These are phyloP conservation scores for Formica exsecta DNA, from an alignment of 1,140 invertebrate species.

Conservation along the genomic window DNA sequence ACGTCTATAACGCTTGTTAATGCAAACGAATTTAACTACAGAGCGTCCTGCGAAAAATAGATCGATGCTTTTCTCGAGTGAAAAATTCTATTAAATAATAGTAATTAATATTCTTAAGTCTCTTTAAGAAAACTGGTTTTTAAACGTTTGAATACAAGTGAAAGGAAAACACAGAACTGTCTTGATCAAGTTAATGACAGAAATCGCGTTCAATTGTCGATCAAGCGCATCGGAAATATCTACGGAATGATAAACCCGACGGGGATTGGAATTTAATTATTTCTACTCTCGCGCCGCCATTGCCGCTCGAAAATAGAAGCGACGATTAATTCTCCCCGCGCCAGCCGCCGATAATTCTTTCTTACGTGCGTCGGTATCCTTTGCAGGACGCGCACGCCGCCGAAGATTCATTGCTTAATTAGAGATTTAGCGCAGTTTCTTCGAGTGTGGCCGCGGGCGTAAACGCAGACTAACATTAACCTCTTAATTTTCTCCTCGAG, in stretches of 20 bases:
- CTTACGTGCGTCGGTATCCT: slow-evolving; percentile 28
- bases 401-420: slow-evolving; percentile 61
- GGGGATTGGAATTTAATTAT: slow-evolving; percentile 42
- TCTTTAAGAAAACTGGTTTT: too few species aligned
- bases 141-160: neutral
- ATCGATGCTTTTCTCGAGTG: neutral
- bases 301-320: slow-evolving; percentile 2
- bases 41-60: neutral
- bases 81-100: neutral
- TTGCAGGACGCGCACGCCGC: neutral
- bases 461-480: slow-evolving; percentile 23
- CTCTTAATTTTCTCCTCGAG: slow-evolving; percentile 8
- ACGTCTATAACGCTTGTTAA: slow-evolving; percentile 8
- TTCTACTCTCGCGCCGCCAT: slow-evolving; percentile 12
- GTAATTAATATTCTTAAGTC: neutral
- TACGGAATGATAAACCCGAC: slow-evolving; percentile 11
- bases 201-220: neutral
- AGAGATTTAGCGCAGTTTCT: slow-evolving; percentile 40
- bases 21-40: slow-evolving; percentile 32
- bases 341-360: slow-evolving; percentile 52
- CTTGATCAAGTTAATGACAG: neutral
- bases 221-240: slow-evolving; percentile 18
- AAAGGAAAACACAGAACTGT: neutral
- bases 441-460: slow-evolving; percentile 16
- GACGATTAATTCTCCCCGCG: slow-evolving; percentile 49